Evolutionary conservation across 2,113 vertebrate species (phyloP), one percentile per base, ranked within the genome.

Genomic region (Myiozetetes cayanensis): DNA sequence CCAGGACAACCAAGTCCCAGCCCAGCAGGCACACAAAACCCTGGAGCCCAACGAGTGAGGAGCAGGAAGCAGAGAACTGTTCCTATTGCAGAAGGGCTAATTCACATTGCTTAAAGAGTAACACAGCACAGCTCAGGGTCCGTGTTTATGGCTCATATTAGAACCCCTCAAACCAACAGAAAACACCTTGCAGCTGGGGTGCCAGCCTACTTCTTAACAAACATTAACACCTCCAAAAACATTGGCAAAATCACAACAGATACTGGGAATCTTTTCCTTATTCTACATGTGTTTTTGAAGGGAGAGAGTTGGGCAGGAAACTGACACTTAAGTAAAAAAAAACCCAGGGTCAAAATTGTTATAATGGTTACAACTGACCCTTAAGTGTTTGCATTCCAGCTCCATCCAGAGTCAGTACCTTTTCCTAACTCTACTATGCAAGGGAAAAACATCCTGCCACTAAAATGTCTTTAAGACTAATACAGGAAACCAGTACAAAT

Each of bases 291-390:
- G 1, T 19, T 71, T 81, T 23, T 43, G 8, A 63, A 67, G 6
- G 12, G 33, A 50, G 9, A 23, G 1, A 62, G 14, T 8, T 41
- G 7, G 17, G 5, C 4, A 61, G 41, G 22, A 63, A 87, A 46
- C 4, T 31, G 28, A 58, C 24, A 58, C 9, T n/a, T 3, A 31
- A 53, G 9, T 31, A 37, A 63, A 24, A 28, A 23, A 14, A 11
- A 15, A 9, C 21, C 5, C 1, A 55, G 15, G 58, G 46, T 14
- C 25, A 50, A 82, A 84, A 31, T 3, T 20, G 52, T 14, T 5
- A 4, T 5, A 68, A 24, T 1, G 0, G 12, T 63, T 81, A n/a
- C 18, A 78, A 19, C 2, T 43, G 25, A 20, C 5, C 37, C 7
- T 30, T 9, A 5, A 5, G 3, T 12, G 10, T 53, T 75, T 74